Evolutionary conservation across 2,888 invertebrate species (phyloP), one percentile per base, ranked within the genome.

Genomic region (Mimumesa dahlbomi): DNA sequence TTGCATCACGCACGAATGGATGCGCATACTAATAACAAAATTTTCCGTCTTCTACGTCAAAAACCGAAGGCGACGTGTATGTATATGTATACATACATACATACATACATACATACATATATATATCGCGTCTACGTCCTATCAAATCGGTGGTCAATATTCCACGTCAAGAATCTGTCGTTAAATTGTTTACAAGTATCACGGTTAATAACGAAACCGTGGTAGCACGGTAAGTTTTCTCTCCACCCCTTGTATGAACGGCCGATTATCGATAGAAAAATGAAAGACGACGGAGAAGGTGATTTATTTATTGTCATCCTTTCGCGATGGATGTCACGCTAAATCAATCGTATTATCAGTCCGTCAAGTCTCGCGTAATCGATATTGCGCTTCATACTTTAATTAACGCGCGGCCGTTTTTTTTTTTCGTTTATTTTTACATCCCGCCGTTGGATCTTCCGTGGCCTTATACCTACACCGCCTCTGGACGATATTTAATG

Each of bases 261-360:
- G 45, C n/a, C 22, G 7, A 16, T 13, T 36, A 58, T 14, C 42
- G 18, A 62, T 40, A 65, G 46, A 58, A 31, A 56, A 29, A 21
- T 36, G 45, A 59, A 66, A 43, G 38, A 48, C 34, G 36, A 31
- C 40, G 22, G 25, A 29, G 42, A 16, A 31, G 48, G 13, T n/a
- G n/a, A n/a, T n/a, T 38, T 52, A 38, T 45, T 25, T 46, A 40
- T 31, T 29, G 43, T 29, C 34, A 46, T 16, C 48, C n/a, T 34
- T 40, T 14, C 25, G 13, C 21, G 50, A 38, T 42, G 49, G 36
- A 34, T 22, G 64, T 18, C 40, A 38, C 25, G 45, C 52, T 52
- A 45, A 31, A 61, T 53, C 65, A 53, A 46, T 16, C 52, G 25
- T 22, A 62, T 40, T 65, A 61, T 61, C 61, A 52, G 52, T 34